phyloP scores from a whole-genome alignment of 2,113 vertebrate genomes.

The Galbula dea region DNA sequence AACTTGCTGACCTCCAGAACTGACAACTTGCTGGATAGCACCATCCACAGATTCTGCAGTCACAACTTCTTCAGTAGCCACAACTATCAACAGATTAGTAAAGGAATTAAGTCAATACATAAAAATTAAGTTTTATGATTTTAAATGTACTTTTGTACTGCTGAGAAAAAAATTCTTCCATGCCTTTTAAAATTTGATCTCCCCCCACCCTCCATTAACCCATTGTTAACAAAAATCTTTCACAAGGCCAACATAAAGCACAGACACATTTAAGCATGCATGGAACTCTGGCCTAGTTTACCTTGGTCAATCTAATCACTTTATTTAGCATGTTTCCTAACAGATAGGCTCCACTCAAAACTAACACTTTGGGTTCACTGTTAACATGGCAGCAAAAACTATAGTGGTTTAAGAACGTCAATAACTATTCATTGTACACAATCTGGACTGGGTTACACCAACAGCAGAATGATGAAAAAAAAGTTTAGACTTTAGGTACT shows the following conservation, averaged over 20 bases:
- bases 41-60: constrained; percentile 87
- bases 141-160: neutral
- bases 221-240: neutral
- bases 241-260: neutral
- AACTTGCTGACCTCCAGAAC: constrained; percentile 87
- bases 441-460: neutral
- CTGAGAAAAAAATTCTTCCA: neutral
- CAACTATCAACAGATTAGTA: constrained; percentile 69
- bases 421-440: neutral
- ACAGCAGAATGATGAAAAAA: neutral
- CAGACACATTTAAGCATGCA: neutral
- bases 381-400: neutral
- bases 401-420: neutral
- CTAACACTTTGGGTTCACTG: neutral
- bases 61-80: constrained; percentile 86
- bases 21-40: constrained; percentile 88
- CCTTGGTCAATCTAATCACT: neutral
- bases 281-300: neutral
- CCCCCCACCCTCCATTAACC: neutral
- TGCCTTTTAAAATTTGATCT: neutral
- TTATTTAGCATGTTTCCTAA: neutral
- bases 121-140: neutral
- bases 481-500: neutral
- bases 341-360: neutral
- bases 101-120: neutral